phyloP scores from a whole-genome alignment of 2,888 invertebrate genomes.

The Yponomeuta plumbellus region DNA sequence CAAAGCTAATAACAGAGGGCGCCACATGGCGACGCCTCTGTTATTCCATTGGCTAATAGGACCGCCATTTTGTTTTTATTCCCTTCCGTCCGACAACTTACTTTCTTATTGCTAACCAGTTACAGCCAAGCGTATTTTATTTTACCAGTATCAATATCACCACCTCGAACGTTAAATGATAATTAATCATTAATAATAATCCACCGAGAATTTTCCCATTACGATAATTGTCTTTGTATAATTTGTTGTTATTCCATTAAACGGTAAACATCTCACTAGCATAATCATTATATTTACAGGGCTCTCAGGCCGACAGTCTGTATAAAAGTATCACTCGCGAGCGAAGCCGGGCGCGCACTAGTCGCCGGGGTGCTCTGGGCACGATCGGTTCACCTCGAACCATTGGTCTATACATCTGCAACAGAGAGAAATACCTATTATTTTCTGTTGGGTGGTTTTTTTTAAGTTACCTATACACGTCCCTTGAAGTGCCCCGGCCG shows the following conservation, averaged over 20 bases:
- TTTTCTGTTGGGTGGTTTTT: background rate
- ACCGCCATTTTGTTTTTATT: background rate
- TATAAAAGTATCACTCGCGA: conserved; percentile 69
- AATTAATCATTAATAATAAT: conserved; percentile 42
- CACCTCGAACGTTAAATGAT: background rate
- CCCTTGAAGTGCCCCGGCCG: too few species aligned
- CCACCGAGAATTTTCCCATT: conserved; percentile 55
- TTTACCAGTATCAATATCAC: background rate
- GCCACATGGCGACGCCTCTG: background rate
- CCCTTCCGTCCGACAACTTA: background rate
- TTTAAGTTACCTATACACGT: too few species aligned
- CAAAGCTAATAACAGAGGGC: background rate
- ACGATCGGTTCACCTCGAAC: conserved; percentile 99
- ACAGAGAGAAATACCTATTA: conserved; percentile 38
- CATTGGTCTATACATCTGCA: conserved; percentile 99
- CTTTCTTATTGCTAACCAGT: background rate
- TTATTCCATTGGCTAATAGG: background rate
- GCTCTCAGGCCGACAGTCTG: conserved; percentile 58
- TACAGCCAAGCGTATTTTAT: background rate
- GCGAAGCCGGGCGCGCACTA: conserved; percentile 61
- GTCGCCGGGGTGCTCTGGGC: conserved; percentile 99
- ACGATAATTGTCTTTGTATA: conserved; percentile 62
- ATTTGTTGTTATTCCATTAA: conserved; percentile 48
- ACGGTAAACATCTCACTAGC: conserved; percentile 73
- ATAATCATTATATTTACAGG: conserved; percentile 65